These are phyloP conservation scores for Addax nasomaculatus DNA, from an alignment of 2,113 vertebrate genomes.

Conservation along the genomic window DNA sequence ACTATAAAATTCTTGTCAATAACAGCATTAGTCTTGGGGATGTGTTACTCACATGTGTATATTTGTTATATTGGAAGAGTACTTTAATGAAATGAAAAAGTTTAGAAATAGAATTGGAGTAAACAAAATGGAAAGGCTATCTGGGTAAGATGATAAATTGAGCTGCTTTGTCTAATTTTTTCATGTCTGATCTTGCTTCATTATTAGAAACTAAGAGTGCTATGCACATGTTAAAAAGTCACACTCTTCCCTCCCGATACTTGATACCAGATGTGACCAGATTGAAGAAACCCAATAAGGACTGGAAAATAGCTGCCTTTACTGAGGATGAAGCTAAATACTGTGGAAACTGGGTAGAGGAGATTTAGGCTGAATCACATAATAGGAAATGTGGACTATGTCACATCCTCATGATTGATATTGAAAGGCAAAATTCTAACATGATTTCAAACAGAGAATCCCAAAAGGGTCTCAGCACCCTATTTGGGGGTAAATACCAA, in stretches of 20 bases:
- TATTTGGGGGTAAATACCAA: not conserved
- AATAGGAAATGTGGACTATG: not conserved
- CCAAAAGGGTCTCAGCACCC: not conserved
- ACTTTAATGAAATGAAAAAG: not conserved
- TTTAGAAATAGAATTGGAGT: not conserved
- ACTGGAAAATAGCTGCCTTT: not conserved
- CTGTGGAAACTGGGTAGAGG: not conserved
- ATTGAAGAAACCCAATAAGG: not conserved
- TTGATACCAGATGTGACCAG: not conserved
- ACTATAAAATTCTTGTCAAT: not conserved
- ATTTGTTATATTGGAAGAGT: not conserved
- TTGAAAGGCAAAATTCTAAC: not conserved
- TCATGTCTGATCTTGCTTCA: not conserved
- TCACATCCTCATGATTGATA: not conserved
- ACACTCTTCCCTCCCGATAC: not conserved
- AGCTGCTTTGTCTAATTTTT: not conserved
- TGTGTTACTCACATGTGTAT: not conserved
- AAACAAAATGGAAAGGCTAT: not conserved
- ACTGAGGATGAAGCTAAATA: not conserved
- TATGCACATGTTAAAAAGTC: not conserved
- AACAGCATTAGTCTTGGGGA: not conserved
- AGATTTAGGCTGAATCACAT: not conserved
- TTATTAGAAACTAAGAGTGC: not conserved
- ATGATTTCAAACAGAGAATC: not conserved
- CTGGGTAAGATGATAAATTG: not conserved